Percentiles rank a stretch among this genome's conserved stretches.
These are phyloP conservation scores for Candoia aspera DNA, from an alignment of 2,113 vertebrate species.

Conservation along the genomic window DNA sequence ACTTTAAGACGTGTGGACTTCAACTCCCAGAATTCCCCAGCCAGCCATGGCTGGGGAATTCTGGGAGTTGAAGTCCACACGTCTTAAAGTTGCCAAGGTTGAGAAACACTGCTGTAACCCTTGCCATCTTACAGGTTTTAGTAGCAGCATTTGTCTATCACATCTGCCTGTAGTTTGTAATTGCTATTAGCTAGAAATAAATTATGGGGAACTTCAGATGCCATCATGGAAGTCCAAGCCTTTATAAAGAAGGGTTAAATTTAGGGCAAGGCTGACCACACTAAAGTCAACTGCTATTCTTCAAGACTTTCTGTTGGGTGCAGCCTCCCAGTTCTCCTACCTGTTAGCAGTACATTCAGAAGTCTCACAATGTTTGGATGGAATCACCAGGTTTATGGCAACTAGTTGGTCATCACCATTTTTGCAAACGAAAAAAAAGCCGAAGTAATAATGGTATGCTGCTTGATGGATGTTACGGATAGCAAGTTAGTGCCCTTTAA, in stretches of 20 bases:
- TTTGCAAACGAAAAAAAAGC: background rate
- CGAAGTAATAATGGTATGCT: background rate
- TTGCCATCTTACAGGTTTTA: too few species aligned
- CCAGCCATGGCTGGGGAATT: too few species aligned
- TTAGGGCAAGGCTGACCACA: background rate
- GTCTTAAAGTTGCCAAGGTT: too few species aligned
- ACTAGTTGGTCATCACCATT: conserved; percentile 1
- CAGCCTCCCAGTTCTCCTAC: background rate
- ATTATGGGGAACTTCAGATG: too few species aligned
- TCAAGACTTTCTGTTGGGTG: background rate
- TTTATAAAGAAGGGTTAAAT: background rate
- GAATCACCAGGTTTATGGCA: background rate
- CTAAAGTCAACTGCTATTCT: background rate
- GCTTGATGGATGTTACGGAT: background rate
- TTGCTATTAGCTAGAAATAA: too few species aligned
- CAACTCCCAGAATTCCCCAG: too few species aligned
- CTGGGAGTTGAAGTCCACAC: too few species aligned
- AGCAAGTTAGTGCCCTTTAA: conserved; percentile 27
- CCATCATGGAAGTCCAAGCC: background rate
- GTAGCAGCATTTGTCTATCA: background rate
- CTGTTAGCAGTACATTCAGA: background rate
- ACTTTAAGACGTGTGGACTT: too few species aligned
- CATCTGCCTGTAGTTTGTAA: background rate
- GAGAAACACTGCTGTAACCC: too few species aligned
- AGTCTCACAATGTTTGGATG: background rate